These are phyloP conservation scores for Stegana nigrithorax DNA, from an alignment of 2,888 invertebrate genomes.

Conservation along the genomic window DNA sequence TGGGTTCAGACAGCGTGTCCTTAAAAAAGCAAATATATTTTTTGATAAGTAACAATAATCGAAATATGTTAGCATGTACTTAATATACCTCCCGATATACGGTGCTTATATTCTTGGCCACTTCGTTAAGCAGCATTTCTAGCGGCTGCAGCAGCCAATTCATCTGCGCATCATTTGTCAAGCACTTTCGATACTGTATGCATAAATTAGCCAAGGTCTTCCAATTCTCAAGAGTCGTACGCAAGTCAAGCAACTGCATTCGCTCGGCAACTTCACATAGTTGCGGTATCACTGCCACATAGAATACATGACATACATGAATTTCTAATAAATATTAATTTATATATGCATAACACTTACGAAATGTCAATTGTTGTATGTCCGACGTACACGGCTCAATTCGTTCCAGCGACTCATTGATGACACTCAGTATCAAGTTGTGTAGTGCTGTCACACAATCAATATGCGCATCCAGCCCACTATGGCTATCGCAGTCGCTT, in stretches of 20 bases:
- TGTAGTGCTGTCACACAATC: conserved; percentile 32
- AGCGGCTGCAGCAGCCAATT: conserved; percentile 42
- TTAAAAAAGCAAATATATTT: too few relatives aligned
- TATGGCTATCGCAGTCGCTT: conserved; percentile 9
- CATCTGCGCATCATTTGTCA: background rate
- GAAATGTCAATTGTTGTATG: conserved; percentile 22
- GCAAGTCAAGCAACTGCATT: conserved; percentile 29
- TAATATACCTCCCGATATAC: conserved; percentile 34
- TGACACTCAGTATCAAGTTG: conserved; percentile 25
- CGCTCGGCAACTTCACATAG: conserved; percentile 39
- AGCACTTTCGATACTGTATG: conserved; percentile 26
- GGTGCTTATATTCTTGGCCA: conserved; percentile 32
- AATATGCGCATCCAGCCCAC: conserved; percentile 20
- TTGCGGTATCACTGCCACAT: conserved; percentile 39
- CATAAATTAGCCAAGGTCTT: conserved; percentile 42
- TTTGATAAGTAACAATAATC: too few relatives aligned
- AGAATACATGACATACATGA: too few relatives aligned
- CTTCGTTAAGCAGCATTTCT: conserved; percentile 35
- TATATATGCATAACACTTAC: conserved; percentile 33
- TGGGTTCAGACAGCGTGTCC: too few relatives aligned
- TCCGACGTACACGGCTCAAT: conserved; percentile 11
- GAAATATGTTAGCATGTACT: too few relatives aligned
- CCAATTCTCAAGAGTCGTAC: conserved; percentile 43
- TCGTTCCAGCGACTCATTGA: conserved; percentile 13
- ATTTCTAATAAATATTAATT: too few relatives aligned